Evolutionary conservation across 2,888 invertebrate genomes (phyloP), one percentile per base, ranked within the genome.

Genomic region (Clivina fossor): DNA sequence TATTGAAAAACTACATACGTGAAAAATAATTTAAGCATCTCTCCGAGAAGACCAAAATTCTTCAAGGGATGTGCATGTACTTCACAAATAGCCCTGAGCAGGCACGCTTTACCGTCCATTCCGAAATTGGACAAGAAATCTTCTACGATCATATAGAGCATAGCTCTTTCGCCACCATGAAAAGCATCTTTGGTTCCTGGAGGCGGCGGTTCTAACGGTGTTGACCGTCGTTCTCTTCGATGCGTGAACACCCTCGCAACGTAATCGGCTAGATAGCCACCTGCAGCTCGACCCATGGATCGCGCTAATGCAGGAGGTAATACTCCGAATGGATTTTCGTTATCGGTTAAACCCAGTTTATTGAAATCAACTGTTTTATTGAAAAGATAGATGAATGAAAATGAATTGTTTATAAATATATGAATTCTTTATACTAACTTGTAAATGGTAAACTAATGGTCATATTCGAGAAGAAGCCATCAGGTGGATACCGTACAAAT

Each of bases 241-340:
- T 79, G 79, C 46, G 84, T 82, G 60, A 91, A 72, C 65, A 88
- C 83, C 48, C 83, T 79, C 1, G 86, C 82, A 19, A 91, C 81
- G 67, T 90, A 90, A 64, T 88, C 83, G 0, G 88, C 83, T 71
- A 84, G 75, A 60, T 84, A 71, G 51, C 82, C 78, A 0, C 87
- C 85, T 0, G 89, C 88, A 5, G 85, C 80, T 61, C 83, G 79
- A 3, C 90, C 86, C 80, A 90, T 84, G 3, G 88, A 87, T 59
- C 90, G 76, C 1, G 86, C 85, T 62, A 91, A 79, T 3, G 89
- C 76, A 0, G 89, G 86, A 0, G 90, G 90, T 53, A 90, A 72
- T 37, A 85, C 85, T 11, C 91, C 91, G 66, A 88, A 85, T 0
- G 91, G 91, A 74, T 91, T 91, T 69, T 90, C 88, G 69, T 91